These are phyloP conservation scores for Dolichoris vasculosae DNA, from an alignment of 1,140 invertebrate genomes.

Conservation along the genomic window DNA sequence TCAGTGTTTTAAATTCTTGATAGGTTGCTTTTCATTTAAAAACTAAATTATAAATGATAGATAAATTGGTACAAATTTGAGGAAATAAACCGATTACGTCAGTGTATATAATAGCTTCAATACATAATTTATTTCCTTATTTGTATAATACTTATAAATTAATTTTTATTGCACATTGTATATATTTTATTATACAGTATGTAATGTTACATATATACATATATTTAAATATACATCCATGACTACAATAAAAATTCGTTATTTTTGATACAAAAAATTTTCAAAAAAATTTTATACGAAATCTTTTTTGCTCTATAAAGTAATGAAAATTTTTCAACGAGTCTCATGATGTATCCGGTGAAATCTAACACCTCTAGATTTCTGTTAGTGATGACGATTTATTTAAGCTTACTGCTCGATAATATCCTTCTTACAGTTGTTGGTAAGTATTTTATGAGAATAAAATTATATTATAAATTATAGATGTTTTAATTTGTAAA, in stretches of 20 bases:
- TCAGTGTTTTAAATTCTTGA: too few species aligned
- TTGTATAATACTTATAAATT: too few species aligned
- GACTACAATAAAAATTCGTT: neutral
- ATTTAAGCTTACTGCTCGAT: constrained; percentile 82
- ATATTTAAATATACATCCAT: too few species aligned
- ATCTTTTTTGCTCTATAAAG: neutral
- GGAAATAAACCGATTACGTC: too few species aligned
- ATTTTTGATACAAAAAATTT: neutral
- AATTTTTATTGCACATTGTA: neutral
- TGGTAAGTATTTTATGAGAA: constrained; percentile 76
- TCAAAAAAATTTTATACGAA: neutral
- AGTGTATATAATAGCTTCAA: too few species aligned
- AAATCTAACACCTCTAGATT: constrained; percentile 63
- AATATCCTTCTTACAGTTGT: constrained; percentile 86
- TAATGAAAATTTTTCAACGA: neutral
- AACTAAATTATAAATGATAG: too few species aligned
- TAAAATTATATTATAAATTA: neutral
- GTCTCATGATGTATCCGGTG: constrained; percentile 30
- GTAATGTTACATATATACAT: neutral
- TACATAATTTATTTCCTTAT: too few species aligned
- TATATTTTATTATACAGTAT: neutral
- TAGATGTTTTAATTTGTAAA: neutral
- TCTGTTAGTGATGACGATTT: constrained; percentile 77
- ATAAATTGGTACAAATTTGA: too few species aligned
- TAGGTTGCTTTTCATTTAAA: too few species aligned